Conservation (phyloP, 2,113 vertebrate species). For the Dasyurus viverrinus region DNA sequence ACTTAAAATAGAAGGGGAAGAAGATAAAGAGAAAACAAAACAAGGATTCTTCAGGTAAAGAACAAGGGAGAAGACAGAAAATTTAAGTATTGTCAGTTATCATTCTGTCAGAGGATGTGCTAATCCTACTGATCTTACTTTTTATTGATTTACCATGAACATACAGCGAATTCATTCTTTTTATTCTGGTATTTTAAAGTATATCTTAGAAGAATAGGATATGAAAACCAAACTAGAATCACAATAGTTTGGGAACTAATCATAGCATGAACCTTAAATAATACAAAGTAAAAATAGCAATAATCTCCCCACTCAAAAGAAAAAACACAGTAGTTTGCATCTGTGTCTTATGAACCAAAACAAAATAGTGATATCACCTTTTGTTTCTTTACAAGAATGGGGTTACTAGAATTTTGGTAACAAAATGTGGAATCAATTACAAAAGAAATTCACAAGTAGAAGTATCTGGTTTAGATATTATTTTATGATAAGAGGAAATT, state of each 20-base stretch:
- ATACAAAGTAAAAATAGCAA: constrained; percentile 73
- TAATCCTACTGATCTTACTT: constrained; percentile 49
- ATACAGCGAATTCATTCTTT: constrained; percentile 70
- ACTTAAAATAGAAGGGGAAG: background rate
- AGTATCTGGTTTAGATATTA: background rate
- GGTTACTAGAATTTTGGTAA: constrained; percentile 39
- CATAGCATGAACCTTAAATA: constrained; percentile 71
- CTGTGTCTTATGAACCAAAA: constrained; percentile 71
- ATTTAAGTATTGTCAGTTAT: constrained; percentile 51
- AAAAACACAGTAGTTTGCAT: constrained; percentile 65
- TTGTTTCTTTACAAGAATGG: constrained; percentile 59
- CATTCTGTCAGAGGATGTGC: constrained; percentile 56
- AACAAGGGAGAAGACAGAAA: constrained; percentile 8
- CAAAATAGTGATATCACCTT: constrained; percentile 68
- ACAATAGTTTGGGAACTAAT: constrained; percentile 74
- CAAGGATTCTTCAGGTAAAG: constrained; percentile 33
- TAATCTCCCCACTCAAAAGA: background rate
- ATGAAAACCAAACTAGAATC: constrained; percentile 77
- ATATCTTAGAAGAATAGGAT: constrained; percentile 64
- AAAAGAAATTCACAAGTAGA: background rate
- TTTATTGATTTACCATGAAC: constrained; percentile 33
- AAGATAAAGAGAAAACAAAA: constrained; percentile 18
- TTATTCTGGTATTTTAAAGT: constrained; percentile 76
- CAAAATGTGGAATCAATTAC: background rate
- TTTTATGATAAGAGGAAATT: background rate